Base-by-base conservation (phyloP, 2,888 invertebrate genomes). In the Charanyca ferruginea region DNA sequence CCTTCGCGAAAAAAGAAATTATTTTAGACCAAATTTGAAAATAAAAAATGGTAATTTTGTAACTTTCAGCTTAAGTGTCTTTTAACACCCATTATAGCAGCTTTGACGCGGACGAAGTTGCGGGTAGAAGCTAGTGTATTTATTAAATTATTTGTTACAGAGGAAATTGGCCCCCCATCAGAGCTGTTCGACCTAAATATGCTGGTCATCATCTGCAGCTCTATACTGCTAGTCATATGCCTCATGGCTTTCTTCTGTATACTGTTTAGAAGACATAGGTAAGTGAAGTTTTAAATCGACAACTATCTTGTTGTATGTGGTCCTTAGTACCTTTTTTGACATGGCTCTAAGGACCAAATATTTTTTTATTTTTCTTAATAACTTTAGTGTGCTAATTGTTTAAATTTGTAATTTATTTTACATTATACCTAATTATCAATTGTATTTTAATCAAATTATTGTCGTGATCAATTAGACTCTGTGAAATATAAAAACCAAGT, bases 151-250 rank as follows among this genome's bases (percentile, higher is more conserved):
- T 75, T 82, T 81, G 60, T 89, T 90, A 22, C 86, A 96, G 96
- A 94, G 79, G 95, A 95, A 85, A 94, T 96, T 28, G 96, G 95
- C 0, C 95, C 95, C 0, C 96, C 95, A 0, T 93, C 93, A 11
- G 96, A 96, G 47, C 78, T 93, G 28, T 84, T 95, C 38, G 96
- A 96, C 74, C 85, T 95, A 16, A 96, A 95, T 70, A 94, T 95
- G 91, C 77, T 96, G 79, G 95, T 96, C n/a, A 96, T 96, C 69
- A 88, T 94, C 20, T 94, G 95, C 88, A 95, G 95, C 48, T 95
- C 95, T 1, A 83, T 95, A 2, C 90, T 96, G 0, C 90, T 96
- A 0, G 90, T 95, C 20, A 86, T 93, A 6, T 96, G 95, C 62
- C 83, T 95, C 1, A 73, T 93, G 70, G 94, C 95, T 0, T 96